These are phyloP conservation scores for Sinocyclocheilus anophthalmus DNA, from an alignment of 2,113 vertebrate species.

Conservation along the genomic window DNA sequence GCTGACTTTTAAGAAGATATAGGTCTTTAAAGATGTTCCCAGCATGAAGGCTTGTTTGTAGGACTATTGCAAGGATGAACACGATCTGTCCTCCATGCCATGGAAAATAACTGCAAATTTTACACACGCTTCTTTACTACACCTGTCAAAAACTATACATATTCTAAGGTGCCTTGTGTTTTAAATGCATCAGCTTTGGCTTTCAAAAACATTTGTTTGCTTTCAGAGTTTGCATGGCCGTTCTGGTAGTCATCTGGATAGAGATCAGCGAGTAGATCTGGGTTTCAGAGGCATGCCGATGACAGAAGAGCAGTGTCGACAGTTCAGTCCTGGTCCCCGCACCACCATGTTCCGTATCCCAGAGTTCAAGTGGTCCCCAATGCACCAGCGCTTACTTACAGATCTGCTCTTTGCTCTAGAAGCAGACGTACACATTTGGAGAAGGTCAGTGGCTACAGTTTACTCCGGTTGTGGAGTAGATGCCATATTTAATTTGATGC, in stretches of 20 bases:
- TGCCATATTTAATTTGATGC: background rate
- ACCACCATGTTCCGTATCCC: conserved; percentile 99
- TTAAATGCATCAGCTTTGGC: background rate
- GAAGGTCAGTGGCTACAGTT: conserved; percentile 79
- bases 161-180: background rate
- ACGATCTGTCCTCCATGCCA: background rate
- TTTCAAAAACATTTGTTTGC: background rate
- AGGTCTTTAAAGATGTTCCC: background rate
- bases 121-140: background rate
- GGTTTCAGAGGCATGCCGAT: conserved; percentile 97
- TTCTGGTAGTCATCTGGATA: conserved; percentile 82
- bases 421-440: conserved; percentile 97
- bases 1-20: background rate
- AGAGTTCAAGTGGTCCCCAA: conserved; percentile 98
- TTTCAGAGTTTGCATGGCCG: conserved; percentile 88
- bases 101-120: background rate
- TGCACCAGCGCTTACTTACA: conserved; percentile 96
- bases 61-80: background rate
- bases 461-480: background rate
- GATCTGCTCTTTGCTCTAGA: conserved; percentile 96
- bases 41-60: background rate
- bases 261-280: conserved; percentile 91
- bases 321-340: conserved; percentile 98
- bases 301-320: conserved; percentile 94
- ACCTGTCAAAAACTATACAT: background rate